Evolutionary conservation across 2,113 vertebrate genomes (phyloP).

Genomic region (Micromys minutus): DNA sequence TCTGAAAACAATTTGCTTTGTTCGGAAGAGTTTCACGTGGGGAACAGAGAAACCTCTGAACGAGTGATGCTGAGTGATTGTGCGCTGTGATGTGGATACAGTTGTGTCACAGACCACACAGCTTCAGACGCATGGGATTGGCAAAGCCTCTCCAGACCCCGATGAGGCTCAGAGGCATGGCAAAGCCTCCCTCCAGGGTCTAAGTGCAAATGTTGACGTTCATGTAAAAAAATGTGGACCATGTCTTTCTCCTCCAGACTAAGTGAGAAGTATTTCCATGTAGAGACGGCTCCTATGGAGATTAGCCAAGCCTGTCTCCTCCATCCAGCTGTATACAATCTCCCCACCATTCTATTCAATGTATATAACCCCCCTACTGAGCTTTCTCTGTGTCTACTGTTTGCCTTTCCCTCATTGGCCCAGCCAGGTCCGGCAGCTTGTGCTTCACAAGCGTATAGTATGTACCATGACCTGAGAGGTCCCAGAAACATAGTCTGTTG

Average conservation of each 20-base stretch:
- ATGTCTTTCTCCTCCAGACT: not conserved
- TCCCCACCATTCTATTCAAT: not conserved
- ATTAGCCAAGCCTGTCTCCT: not conserved
- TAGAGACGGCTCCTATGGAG: not conserved
- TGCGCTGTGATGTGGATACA: not conserved
- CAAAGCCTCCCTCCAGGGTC: not conserved
- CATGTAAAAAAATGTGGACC: not conserved
- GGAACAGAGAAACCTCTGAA: not conserved
- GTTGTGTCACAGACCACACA: not conserved
- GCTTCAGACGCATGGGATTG: not conserved
- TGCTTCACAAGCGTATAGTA: not conserved
- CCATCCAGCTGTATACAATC: not conserved
- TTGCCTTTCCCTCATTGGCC: not conserved
- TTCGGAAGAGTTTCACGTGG: not conserved
- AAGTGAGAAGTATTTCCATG: not conserved
- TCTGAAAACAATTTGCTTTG: slow-evolving; percentile 17
- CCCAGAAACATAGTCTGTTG: not conserved
- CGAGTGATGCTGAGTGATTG: not conserved
- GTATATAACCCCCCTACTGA: not conserved
- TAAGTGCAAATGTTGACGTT: not conserved
- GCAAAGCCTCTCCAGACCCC: not conserved
- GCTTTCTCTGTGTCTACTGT: not conserved
- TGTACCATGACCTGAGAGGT: not conserved
- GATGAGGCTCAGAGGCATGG: not conserved
- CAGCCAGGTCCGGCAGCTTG: not conserved